Conservation (phyloP, 1,140 invertebrate genomes). For the Cotesia chilonis region DNA sequence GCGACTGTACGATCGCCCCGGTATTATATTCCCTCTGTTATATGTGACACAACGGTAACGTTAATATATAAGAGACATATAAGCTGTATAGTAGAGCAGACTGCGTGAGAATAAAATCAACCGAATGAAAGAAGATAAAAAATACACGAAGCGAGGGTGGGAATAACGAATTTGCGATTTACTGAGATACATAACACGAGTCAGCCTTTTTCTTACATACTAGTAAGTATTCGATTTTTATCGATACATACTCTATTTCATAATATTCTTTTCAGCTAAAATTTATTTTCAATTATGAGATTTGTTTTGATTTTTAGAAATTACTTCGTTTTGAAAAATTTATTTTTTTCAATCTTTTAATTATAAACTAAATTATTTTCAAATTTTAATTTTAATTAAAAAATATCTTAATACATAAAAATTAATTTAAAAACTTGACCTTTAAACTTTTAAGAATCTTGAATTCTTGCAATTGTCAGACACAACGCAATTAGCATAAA, state of each 20-base stretch:
- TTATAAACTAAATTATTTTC: background rate
- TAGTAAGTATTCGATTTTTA: background rate
- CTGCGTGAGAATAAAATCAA: background rate
- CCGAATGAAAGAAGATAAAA: conserved; percentile 4
- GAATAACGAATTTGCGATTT: conserved; percentile 14
- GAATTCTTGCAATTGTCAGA: background rate
- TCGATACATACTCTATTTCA: conserved; percentile 1
- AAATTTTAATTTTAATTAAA: background rate
- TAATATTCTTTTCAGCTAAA: background rate
- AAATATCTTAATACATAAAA: background rate
- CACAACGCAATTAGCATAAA: background rate
- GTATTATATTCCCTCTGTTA: conserved; percentile 34
- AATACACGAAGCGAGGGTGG: background rate
- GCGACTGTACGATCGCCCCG: conserved; percentile 49
- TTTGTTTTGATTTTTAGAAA: background rate
- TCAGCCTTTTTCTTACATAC: background rate
- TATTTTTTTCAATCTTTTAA: too few species aligned
- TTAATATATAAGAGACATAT: conserved; percentile 6
- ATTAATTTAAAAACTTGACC: background rate
- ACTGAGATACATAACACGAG: background rate
- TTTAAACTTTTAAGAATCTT: conserved; percentile 1
- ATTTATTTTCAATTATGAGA: background rate
- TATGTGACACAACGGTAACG: conserved; percentile 38
- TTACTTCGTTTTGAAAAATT: background rate
- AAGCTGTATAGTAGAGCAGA: background rate